A percentile compares a stretch with the other conserved stretches of the same genome.
phyloP scores from a whole-genome alignment of 2,797 vertebrate species.

The Margarornis squamiger region DNA sequence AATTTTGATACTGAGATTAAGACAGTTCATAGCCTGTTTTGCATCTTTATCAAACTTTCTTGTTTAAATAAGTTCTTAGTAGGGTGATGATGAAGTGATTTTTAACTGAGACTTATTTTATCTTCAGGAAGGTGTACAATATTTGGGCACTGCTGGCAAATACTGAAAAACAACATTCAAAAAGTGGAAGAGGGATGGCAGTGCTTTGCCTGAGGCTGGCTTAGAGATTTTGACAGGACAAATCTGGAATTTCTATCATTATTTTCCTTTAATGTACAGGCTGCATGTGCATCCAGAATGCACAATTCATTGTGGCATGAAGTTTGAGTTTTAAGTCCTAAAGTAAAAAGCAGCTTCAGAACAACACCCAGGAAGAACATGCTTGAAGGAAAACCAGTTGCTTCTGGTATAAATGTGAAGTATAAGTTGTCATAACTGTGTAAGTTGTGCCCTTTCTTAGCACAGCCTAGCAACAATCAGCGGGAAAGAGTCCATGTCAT shows the following conservation, averaged over 20 bases:
- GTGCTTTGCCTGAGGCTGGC: neutral
- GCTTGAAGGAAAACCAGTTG: neutral
- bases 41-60: neutral
- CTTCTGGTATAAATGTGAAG: neutral
- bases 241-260: neutral
- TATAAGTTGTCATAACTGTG: neutral
- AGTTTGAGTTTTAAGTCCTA: neutral
- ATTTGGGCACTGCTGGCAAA: neutral
- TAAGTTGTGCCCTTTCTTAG: neutral
- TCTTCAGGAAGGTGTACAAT: neutral
- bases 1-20: neutral
- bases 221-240: neutral
- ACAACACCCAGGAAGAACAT: neutral
- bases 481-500: neutral
- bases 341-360: neutral
- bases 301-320: fast-evolving
- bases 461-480: neutral
- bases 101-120: neutral
- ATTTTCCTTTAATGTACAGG: neutral
- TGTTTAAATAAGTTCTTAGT: neutral
- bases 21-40: neutral
- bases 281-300: no score
- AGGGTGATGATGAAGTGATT: neutral
- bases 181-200: neutral
- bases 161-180: neutral